Percentiles rank a stretch among this genome's conserved stretches.
These are phyloP conservation scores for Tenodera sinensis DNA, from an alignment of 2,888 invertebrate genomes.

Conservation along the genomic window DNA sequence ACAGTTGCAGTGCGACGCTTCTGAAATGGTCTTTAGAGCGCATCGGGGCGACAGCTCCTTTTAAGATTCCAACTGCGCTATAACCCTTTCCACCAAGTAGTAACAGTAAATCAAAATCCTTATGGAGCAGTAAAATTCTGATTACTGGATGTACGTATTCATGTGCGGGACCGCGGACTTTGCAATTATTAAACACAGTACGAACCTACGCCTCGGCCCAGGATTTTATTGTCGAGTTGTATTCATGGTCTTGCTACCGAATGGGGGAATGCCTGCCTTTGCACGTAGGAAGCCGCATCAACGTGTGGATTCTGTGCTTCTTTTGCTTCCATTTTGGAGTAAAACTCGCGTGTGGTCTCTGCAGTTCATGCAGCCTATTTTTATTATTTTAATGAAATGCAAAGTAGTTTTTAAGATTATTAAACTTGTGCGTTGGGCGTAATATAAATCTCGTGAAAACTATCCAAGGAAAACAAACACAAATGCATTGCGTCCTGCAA, in stretches of 20 bases:
- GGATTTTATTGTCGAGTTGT: neutral
- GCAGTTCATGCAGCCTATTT: neutral
- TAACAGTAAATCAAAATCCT: slow-evolving; percentile 27
- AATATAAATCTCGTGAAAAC: neutral
- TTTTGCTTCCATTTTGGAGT: neutral
- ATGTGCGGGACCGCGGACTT: neutral
- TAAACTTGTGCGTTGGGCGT: neutral
- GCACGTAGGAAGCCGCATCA: neutral
- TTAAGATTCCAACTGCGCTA: neutral
- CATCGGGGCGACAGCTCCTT: neutral
- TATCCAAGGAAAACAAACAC: no score
- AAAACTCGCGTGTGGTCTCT: neutral
- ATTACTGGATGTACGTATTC: slow-evolving; percentile 11
- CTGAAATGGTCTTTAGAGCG: neutral
- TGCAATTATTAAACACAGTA: slow-evolving; percentile 21
- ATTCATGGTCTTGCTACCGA: neutral
- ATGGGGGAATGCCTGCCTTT: neutral
- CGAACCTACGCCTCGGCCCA: neutral
- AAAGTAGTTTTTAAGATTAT: neutral
- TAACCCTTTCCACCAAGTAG: neutral
- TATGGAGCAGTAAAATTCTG: slow-evolving; percentile 28
- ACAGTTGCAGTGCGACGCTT: neutral
- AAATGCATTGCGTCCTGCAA: no score
- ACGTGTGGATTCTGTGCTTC: neutral
- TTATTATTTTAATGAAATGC: neutral